Conservation (phyloP, 2,797 vertebrate genomes). For the Lophotriccus pileatus region DNA sequence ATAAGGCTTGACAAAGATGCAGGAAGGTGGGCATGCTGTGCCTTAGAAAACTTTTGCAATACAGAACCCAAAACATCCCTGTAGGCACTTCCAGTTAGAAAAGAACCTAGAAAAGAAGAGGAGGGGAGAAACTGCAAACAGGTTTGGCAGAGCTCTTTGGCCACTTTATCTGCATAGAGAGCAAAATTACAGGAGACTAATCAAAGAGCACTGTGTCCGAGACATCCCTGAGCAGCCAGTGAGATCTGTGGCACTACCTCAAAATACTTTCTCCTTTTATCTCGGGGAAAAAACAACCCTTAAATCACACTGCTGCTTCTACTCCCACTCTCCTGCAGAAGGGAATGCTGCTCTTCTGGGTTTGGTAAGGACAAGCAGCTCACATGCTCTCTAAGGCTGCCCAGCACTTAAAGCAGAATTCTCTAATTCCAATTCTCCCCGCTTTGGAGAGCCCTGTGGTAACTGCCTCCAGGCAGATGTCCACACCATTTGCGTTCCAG, state of each 20-base stretch:
- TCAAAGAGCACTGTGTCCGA: fast-evolving
- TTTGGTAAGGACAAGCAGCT: background rate
- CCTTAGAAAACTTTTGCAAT: background rate
- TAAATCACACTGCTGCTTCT: background rate
- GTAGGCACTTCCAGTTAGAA: background rate
- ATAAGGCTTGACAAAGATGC: slow-evolving; percentile 23
- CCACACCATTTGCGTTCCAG: background rate
- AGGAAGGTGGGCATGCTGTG: slow-evolving; percentile 10
- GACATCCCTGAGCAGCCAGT: background rate
- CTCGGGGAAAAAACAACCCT: background rate
- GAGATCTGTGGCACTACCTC: background rate
- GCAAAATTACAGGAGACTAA: background rate
- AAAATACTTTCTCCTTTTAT: background rate
- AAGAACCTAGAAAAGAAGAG: background rate
- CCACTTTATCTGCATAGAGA: background rate
- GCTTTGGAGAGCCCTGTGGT: background rate
- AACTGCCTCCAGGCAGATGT: background rate
- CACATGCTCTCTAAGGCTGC: background rate
- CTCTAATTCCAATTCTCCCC: background rate
- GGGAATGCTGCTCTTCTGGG: background rate
- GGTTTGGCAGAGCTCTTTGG: background rate
- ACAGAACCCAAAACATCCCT: background rate
- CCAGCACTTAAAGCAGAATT: background rate
- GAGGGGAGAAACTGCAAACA: background rate
- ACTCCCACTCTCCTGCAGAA: background rate